A percentile compares a stretch with the other conserved stretches of the same genome.
These are phyloP conservation scores for Diarsia dahlii DNA, from an alignment of 2,888 invertebrate species.

Conservation along the genomic window DNA sequence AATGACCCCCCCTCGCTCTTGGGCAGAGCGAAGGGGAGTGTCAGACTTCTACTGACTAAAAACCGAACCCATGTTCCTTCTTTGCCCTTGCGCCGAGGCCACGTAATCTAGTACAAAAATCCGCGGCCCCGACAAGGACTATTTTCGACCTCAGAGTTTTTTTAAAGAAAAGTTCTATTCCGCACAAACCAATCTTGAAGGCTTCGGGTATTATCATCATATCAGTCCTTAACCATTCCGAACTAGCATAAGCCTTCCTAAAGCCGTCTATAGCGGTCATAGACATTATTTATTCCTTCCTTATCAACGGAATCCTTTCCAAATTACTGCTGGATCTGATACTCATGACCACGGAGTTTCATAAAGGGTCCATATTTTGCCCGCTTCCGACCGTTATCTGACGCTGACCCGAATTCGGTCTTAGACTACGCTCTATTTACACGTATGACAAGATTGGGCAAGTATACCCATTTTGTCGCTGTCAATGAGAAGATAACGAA, in stretches of 20 bases:
- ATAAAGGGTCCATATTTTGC: slow-evolving; percentile 56
- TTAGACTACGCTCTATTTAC: slow-evolving; percentile 56
- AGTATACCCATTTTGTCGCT: slow-evolving; percentile 34
- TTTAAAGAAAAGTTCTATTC: no score
- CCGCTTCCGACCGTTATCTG: slow-evolving; percentile 48
- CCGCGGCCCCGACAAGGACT: no score
- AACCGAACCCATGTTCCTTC: no score
- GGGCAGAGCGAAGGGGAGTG: no score
- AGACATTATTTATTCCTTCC: slow-evolving; percentile 34
- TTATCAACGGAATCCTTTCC: slow-evolving; percentile 31
- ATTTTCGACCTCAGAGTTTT: no score
- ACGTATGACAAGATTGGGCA: slow-evolving; percentile 41
- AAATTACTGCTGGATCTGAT: slow-evolving; percentile 53
- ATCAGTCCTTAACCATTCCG: background rate
- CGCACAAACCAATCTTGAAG: background rate
- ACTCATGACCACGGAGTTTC: slow-evolving; percentile 30
- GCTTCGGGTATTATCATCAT: background rate
- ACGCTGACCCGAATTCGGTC: slow-evolving; percentile 49
- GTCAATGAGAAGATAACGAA: slow-evolving; percentile 44
- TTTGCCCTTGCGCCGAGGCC: no score
- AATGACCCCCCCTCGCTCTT: no score
- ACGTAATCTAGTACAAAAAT: no score
- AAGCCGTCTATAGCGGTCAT: background rate
- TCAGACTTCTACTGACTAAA: no score
- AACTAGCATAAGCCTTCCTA: background rate